Evolutionary conservation across 2,888 invertebrate genomes (phyloP).

Genomic region (Mamestra brassicae): DNA sequence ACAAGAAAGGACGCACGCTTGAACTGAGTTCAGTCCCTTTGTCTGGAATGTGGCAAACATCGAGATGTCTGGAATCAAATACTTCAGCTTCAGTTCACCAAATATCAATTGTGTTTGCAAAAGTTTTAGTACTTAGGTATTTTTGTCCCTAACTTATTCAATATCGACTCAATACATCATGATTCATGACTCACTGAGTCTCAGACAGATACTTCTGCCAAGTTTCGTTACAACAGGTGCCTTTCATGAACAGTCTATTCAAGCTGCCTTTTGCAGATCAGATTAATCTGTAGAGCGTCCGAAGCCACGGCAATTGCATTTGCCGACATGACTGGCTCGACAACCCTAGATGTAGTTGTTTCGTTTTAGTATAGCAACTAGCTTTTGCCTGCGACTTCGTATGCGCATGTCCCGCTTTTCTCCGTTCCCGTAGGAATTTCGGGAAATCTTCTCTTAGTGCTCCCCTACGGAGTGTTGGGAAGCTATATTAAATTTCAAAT

Average conservation of each 20-base stretch:
- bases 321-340: neutral
- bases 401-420: too few relatives aligned
- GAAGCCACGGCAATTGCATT: neutral
- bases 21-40: conserved; percentile 2
- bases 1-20: conserved; percentile 19
- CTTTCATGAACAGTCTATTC: neutral
- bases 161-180: conserved; percentile 7
- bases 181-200: neutral
- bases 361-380: neutral
- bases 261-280: conserved; percentile 5
- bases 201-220: neutral
- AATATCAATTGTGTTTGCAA: neutral
- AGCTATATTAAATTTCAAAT: too few relatives aligned
- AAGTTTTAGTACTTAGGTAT: neutral
- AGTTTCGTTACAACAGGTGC: neutral
- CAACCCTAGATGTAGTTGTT: neutral
- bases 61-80: neutral
- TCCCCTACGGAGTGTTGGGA: too few relatives aligned
- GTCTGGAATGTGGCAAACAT: neutral
- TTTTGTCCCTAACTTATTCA: neutral
- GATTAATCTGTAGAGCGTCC: neutral
- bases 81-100: neutral
- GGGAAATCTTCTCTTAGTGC: too few relatives aligned
- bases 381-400: too few relatives aligned
- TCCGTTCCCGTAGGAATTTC: too few relatives aligned